Evolutionary conservation across 53 echinoderm and acorn worm genomes (phyloP).

Genomic region (Astropecten irregularis): DNA sequence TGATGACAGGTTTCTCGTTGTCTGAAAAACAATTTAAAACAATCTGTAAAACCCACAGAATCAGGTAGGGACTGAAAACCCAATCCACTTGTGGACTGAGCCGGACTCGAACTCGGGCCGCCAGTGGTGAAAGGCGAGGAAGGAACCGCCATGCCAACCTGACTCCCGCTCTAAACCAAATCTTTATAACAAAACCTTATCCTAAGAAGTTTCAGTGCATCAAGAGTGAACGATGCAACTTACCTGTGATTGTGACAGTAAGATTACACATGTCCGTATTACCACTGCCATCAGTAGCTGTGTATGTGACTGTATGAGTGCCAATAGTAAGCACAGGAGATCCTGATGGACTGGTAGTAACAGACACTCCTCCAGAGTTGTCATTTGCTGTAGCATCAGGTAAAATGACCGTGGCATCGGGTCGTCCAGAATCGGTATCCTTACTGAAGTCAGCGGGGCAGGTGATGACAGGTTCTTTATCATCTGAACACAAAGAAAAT

Average conservation of each 20-base stretch:
- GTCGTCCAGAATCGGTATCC: not conserved
- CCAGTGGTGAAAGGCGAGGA: no score
- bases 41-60: not conserved
- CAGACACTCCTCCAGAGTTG: not conserved
- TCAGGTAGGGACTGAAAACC: no score
- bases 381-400: not conserved
- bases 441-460: not conserved
- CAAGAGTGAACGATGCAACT: not conserved
- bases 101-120: no score
- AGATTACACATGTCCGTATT: not conserved
- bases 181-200: no score
- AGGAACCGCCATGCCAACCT: no score
- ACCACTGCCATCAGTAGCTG: not conserved
- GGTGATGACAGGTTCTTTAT: not conserved
- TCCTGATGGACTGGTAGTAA: not conserved
- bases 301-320: constrained; percentile 8
- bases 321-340: not conserved
- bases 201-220: not conserved
- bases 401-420: not conserved
- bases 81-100: no score
- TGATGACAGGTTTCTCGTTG: not conserved
- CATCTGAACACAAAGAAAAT: no score
- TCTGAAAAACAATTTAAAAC: not conserved
- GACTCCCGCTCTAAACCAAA: no score
- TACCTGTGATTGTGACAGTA: not conserved